A percentile compares a stretch with the other conserved stretches of the same genome.
phyloP scores from a whole-genome alignment of 2,888 invertebrate species.

The Megastigmus dorsalis region DNA sequence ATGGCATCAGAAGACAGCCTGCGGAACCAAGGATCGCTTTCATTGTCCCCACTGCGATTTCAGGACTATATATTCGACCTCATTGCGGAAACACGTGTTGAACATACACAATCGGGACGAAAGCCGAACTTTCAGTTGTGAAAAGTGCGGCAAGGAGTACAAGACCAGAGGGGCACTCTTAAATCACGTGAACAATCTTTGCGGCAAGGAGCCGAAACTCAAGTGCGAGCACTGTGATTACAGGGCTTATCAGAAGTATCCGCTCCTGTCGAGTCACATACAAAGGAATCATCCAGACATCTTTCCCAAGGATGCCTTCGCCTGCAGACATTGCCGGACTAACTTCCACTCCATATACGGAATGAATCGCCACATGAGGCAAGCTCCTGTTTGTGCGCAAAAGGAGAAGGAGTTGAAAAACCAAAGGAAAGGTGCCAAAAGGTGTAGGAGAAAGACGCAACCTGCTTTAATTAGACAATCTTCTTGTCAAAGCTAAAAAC shows the following conservation, averaged over 20 bases:
- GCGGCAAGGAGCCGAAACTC: slow-evolving; percentile 3
- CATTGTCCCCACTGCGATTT: slow-evolving; percentile 17
- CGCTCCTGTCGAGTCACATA: slow-evolving; percentile 22
- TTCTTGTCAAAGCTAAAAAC: no score
- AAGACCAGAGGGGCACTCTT: not conserved
- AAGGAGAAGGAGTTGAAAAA: no score
- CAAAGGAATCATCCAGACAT: slow-evolving; percentile 11
- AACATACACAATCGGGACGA: slow-evolving; percentile 10
- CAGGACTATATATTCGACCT: slow-evolving; percentile 9
- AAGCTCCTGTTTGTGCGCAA: no score
- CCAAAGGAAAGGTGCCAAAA: no score
- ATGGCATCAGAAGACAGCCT: not conserved
- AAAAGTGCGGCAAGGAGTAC: slow-evolving; percentile 1
- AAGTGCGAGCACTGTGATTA: slow-evolving; percentile 18
- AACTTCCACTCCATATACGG: slow-evolving; percentile 1
- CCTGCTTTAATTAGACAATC: no score
- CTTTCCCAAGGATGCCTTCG: not conserved
- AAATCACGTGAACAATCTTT: slow-evolving; percentile 3
- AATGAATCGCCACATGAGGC: not conserved
- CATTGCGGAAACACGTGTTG: not conserved
- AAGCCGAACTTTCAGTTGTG: not conserved
- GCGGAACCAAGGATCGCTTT: not conserved
- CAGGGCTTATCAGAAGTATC: slow-evolving; percentile 29
- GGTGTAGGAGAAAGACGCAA: no score
- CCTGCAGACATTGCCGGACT: not conserved